Evolutionary conservation across 2,888 invertebrate species (phyloP).

Genomic region (Tenthredo amoena): DNA sequence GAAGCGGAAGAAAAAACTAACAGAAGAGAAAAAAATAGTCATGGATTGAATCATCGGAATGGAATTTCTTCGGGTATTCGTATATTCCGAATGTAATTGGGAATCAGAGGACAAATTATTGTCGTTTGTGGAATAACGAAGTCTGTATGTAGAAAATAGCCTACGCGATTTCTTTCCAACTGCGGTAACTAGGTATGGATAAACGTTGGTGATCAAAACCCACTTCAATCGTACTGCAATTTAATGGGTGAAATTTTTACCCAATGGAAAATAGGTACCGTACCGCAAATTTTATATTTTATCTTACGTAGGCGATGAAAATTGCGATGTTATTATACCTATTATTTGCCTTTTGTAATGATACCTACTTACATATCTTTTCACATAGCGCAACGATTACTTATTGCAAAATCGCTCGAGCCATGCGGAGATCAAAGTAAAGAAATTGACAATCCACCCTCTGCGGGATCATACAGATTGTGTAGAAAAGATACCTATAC

Average conservation of each 20-base stretch:
- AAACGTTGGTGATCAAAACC: neutral
- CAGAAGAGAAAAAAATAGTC: neutral
- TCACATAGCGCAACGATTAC: no score
- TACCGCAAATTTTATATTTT: neutral
- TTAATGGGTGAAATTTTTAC: neutral
- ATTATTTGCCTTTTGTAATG: conserved; percentile 24
- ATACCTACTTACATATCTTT: neutral
- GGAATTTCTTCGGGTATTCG: neutral
- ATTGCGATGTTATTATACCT: conserved; percentile 19
- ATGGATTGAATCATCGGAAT: neutral
- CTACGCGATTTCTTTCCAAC: neutral
- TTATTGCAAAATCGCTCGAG: neutral
- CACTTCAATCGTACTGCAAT: neutral
- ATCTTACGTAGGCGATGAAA: neutral
- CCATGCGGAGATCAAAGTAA: neutral
- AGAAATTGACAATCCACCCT: neutral
- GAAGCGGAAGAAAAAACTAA: neutral
- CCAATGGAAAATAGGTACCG: neutral
- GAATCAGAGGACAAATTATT: neutral
- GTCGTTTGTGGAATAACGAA: neutral
- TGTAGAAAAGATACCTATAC: neutral
- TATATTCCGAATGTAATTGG: neutral
- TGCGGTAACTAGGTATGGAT: neutral
- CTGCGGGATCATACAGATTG: neutral
- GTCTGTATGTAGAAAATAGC: neutral